Conservation (phyloP, 2,113 vertebrate species). For the Istiophorus platypterus region DNA sequence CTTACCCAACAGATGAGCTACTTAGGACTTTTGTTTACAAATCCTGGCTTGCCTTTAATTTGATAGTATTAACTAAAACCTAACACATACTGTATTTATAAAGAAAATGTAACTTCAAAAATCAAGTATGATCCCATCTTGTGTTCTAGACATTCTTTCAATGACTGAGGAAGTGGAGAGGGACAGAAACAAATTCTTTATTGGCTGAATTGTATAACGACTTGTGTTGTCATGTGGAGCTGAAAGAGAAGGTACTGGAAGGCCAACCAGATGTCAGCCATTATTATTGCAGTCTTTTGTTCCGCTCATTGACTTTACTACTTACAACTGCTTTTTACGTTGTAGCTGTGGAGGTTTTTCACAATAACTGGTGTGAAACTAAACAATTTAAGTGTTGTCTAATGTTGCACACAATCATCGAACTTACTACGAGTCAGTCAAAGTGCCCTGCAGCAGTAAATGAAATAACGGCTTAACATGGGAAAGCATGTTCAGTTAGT, state of each 20-base stretch:
- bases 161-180: constrained; percentile 28
- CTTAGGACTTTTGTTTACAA: background rate
- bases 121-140: background rate
- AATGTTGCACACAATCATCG: background rate
- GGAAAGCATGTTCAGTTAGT: constrained; percentile 26
- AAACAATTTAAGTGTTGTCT: background rate
- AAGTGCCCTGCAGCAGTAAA: constrained; percentile 40
- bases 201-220: constrained; percentile 2
- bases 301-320: background rate
- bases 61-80: background rate
- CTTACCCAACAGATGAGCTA: background rate
- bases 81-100: background rate
- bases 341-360: background rate
- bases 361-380: background rate
- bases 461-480: constrained; percentile 30
- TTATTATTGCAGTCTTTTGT: background rate
- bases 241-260: constrained; percentile 46
- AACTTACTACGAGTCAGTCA: background rate
- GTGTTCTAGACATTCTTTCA: background rate
- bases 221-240: constrained; percentile 28
- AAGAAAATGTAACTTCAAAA: constrained; percentile 1
- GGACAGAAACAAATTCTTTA: constrained; percentile 13
- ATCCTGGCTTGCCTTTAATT: background rate
- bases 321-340: background rate
- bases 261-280: constrained; percentile 32